phyloP scores from a whole-genome alignment of 1,140 invertebrate species.

The Belonocnema kinseyi region DNA sequence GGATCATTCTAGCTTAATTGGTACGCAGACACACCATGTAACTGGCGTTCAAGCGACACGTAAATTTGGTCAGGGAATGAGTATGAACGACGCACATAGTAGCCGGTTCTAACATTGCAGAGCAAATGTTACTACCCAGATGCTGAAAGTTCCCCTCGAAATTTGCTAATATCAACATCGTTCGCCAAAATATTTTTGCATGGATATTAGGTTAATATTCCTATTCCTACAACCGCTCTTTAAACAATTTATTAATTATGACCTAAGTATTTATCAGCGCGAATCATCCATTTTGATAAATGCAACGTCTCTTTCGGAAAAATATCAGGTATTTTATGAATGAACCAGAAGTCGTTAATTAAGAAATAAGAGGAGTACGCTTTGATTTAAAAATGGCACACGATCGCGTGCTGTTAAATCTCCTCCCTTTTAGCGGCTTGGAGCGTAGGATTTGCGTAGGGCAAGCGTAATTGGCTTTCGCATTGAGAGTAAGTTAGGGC shows the following conservation, averaged over 20 bases:
- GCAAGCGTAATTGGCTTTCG: constrained; percentile 38
- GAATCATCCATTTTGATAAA: too few relatives aligned
- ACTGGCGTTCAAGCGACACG: not conserved
- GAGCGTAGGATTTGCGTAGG: constrained; percentile 2
- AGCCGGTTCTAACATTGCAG: not conserved
- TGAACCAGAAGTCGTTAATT: not conserved
- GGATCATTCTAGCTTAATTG: not conserved
- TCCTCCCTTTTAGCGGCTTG: not conserved
- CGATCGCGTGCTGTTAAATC: constrained; percentile 17
- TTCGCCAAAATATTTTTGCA: constrained; percentile 7
- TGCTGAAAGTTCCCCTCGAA: not conserved
- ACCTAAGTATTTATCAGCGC: too few relatives aligned
- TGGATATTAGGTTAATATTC: not conserved
- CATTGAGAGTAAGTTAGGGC: constrained; percentile 31
- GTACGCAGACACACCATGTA: not conserved
- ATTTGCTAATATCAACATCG: constrained; percentile 24
- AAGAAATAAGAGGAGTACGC: not conserved
- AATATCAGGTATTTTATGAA: too few relatives aligned
- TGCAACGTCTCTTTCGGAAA: too few relatives aligned
- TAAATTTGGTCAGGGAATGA: constrained; percentile 14
- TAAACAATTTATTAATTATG: too few relatives aligned
- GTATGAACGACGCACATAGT: not conserved
- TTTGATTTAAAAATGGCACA: constrained; percentile 1
- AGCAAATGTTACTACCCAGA: constrained; percentile 1
- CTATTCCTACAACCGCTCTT: not conserved